Base-by-base conservation (phyloP, 2,113 vertebrate species). In the Tauraco erythrolophus region DNA sequence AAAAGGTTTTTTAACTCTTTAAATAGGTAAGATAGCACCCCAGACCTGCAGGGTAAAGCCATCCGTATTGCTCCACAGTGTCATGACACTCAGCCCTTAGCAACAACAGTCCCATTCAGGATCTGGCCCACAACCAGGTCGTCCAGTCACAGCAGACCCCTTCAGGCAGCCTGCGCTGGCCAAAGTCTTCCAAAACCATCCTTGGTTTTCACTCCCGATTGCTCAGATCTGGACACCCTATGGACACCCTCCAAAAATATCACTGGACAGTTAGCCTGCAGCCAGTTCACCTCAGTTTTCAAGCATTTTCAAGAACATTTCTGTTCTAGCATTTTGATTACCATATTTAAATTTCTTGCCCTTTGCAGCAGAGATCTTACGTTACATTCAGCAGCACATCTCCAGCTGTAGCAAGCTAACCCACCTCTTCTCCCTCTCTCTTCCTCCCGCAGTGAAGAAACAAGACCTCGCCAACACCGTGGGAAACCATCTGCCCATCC, bases 371-470 rank as follows among this genome's bases (percentile, higher is more conserved):
- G 68, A 57, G 51, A 14, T 46, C 27, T 35, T 14, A 0, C 0
- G 0, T 27, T 14, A 7, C 11, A 6, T 3, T 19, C 46, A 57
- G 46, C 70, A 37, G 15, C 6, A 10, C 28, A 8, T 21, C 60
- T 31, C 50, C 1, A 2, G 46, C 46, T 12, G 30, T 5, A 60
- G 3, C 41, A 35, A 57, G 62, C 58, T 86, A 92, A 98, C 66
- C 33, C 35, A 30, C 54, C 14, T 92, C 37, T 95, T 62, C 39
- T 97, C 37, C 58, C 30, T 92, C n/a, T 84, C 77, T 82, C 30
- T 96, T 82, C 60, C 31, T 18, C 22, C 82, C 7, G 0, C 97
- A 98, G 98, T 98, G 92, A 89, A 97, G 91, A 98, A 22, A 93
- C 98, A 98, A 93, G 96, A 90, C 19, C 17, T 88, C 13, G 9